A percentile compares a stretch with the other conserved stretches of the same genome.
phyloP scores from a whole-genome alignment of 2,113 vertebrate species.

The Megalops atlanticus region DNA sequence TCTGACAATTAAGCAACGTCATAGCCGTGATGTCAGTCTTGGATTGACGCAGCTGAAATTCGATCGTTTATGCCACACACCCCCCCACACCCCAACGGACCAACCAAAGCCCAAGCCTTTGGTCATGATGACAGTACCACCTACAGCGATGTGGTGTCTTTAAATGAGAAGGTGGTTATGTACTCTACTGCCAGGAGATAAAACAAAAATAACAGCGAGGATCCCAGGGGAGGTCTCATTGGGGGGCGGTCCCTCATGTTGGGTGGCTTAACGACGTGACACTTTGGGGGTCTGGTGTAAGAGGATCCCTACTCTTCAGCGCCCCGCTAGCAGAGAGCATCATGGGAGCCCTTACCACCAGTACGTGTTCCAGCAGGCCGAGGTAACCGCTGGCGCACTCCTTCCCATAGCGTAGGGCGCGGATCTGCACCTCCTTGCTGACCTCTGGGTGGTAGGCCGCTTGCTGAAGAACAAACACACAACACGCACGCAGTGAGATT shows the following conservation, averaged over 20 bases:
- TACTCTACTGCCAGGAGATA: not conserved
- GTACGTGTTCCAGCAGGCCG: conserved; percentile 90
- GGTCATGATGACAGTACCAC: too few species aligned
- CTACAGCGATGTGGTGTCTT: too few species aligned
- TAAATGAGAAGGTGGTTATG: too few species aligned
- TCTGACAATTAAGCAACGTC: not conserved
- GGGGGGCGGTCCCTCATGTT: not conserved
- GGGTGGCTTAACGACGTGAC: not conserved
- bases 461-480: conserved; percentile 71
- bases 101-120: too few species aligned
- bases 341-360: conserved; percentile 80
- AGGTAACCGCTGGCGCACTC: conserved; percentile 92
- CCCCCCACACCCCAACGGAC: too few species aligned
- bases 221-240: not conserved
- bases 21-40: not conserved
- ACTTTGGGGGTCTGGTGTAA: not conserved
- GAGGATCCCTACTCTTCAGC: not conserved
- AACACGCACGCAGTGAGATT: not conserved
- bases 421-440: conserved; percentile 78
- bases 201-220: not conserved
- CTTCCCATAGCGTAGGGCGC: conserved; percentile 87
- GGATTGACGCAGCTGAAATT: not conserved
- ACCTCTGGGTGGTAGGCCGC: conserved; percentile 94
- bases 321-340: not conserved
- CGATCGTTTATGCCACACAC: too few species aligned